These are phyloP conservation scores for Salminus brasiliensis DNA, from an alignment of 2,113 vertebrate species.

Conservation along the genomic window DNA sequence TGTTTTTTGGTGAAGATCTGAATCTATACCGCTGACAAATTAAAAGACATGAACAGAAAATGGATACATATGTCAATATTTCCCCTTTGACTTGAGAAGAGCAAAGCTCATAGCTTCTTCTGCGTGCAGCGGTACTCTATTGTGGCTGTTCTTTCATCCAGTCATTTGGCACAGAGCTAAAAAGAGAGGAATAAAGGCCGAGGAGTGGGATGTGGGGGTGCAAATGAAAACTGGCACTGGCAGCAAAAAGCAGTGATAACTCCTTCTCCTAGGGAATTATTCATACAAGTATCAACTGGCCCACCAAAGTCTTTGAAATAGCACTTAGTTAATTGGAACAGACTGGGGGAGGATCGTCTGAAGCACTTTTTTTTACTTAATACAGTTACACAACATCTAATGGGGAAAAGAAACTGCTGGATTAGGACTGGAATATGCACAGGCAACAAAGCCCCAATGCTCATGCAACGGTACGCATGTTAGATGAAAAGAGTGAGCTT, in stretches of 20 bases:
- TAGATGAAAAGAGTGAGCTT: neutral
- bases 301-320: conserved; percentile 53
- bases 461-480: neutral
- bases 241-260: conserved; percentile 10
- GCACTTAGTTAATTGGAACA: conserved; percentile 52
- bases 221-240: conserved; percentile 33
- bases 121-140: conserved; percentile 53
- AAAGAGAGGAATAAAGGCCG: conserved; percentile 2
- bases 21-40: conserved; percentile 51
- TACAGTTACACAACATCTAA: conserved; percentile 33
- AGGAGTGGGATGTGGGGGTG: neutral
- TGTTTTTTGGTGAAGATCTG: conserved; percentile 13
- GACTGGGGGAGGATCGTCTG: conserved; percentile 22
- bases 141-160: conserved; percentile 41
- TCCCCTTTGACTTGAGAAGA: conserved; percentile 52
- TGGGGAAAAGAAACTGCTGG: conserved; percentile 5
- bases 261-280: conserved; percentile 26
- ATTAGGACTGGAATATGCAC: neutral
- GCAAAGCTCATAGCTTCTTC: neutral
- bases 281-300: conserved; percentile 23
- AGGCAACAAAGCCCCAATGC: conserved; percentile 1
- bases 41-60: conserved; percentile 51
- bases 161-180: conserved; percentile 20
- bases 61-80: conserved; percentile 40
- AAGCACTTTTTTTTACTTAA: conserved; percentile 23